Percentiles rank a stretch among this genome's conserved stretches.
Conservation (phyloP, 2,113 vertebrate genomes). For the Nothoprocta pentlandii region DNA sequence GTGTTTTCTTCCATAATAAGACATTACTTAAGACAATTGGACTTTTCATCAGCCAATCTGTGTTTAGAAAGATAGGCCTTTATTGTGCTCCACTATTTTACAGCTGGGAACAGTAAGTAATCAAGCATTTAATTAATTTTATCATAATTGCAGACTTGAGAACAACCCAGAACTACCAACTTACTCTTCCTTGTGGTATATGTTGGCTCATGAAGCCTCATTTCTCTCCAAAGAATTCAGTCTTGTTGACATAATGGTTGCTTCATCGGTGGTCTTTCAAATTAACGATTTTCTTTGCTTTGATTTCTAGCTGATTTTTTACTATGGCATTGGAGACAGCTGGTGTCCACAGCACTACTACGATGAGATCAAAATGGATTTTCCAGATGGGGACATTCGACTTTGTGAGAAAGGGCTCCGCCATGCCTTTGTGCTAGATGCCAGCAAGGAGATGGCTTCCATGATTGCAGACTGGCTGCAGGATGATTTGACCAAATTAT, state of each 20-base stretch:
- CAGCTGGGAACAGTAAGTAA: not conserved
- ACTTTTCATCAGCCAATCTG: not conserved
- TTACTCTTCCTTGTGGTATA: fast-evolving
- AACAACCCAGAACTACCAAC: not conserved
- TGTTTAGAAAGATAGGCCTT: not conserved
- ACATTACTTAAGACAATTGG: not conserved
- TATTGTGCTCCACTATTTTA: not conserved
- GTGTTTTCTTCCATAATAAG: not conserved
- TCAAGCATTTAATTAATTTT: not conserved
- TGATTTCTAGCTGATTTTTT: conserved; percentile 90
- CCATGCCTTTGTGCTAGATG: conserved; percentile 88
- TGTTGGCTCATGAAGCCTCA: not conserved
- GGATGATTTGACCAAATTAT: conserved; percentile 76
- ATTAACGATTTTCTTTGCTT: conserved; percentile 6
- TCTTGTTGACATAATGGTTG: not conserved
- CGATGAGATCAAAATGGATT: conserved; percentile 90
- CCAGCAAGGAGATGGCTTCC: conserved; percentile 83
- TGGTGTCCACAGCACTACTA: conserved; percentile 93
- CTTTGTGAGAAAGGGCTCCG: conserved; percentile 88
- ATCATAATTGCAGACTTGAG: not conserved
- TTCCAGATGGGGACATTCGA: conserved; percentile 88
- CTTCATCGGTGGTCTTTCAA: not conserved
- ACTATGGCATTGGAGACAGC: conserved; percentile 87
- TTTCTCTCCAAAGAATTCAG: not conserved
- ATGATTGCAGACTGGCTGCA: conserved; percentile 87